phyloP scores from a whole-genome alignment of 2,888 invertebrate species.

The Platynereis dumerilii region DNA sequence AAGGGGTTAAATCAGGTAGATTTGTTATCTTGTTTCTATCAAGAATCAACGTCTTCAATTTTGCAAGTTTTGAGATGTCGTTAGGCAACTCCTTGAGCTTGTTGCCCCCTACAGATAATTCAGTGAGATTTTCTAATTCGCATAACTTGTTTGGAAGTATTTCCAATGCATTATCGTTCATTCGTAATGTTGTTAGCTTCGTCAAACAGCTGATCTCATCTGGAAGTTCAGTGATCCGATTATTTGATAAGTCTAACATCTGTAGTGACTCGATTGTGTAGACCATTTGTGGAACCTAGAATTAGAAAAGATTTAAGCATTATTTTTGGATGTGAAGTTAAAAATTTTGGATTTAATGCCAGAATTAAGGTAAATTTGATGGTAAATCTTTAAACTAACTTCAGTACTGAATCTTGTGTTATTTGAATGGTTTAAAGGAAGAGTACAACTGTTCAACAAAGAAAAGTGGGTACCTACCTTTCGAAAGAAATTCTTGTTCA shows the following conservation, averaged over 20 bases:
- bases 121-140: constrained; percentile 48
- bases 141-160: constrained; percentile 50
- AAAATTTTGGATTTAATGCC: no score
- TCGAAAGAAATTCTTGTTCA: constrained; percentile 56
- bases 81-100: constrained; percentile 49
- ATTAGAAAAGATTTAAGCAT: background rate
- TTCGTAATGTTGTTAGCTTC: constrained; percentile 46
- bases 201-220: constrained; percentile 49
- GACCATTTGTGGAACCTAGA: constrained; percentile 27
- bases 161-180: constrained; percentile 50
- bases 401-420: no score
- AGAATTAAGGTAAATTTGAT: no score
- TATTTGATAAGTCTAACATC: constrained; percentile 54
- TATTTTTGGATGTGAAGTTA: constrained; percentile 18
- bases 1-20: constrained; percentile 55
- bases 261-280: constrained; percentile 48
- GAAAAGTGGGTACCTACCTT: constrained; percentile 14
- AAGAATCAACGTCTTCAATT: constrained; percentile 46
- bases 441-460: no score
- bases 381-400: no score
- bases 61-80: constrained; percentile 49
- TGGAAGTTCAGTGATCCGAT: constrained; percentile 51
- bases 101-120: constrained; percentile 53
- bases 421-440: no score
- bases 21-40: constrained; percentile 49